These are phyloP conservation scores for Scaptomyza caliginosa DNA, from an alignment of 2,888 invertebrate species.

Conservation along the genomic window DNA sequence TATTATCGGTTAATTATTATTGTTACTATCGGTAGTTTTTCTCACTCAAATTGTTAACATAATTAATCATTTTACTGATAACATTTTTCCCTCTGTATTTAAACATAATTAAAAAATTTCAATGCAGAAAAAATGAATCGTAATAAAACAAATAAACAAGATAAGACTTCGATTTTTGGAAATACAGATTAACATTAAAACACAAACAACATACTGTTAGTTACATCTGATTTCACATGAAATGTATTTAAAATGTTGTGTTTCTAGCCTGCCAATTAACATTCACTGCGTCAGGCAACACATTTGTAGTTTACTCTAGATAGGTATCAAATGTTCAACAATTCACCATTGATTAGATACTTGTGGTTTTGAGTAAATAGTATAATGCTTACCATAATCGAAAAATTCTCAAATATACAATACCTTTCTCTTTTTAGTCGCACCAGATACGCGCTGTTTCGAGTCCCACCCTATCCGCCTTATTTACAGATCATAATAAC, in stretches of 20 bases:
- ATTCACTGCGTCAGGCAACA: not conserved
- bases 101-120: not conserved
- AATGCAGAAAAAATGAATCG: not conserved
- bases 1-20: slow-evolving; percentile 6
- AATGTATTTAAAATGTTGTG: not conserved
- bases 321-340: slow-evolving; percentile 5
- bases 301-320: not conserved
- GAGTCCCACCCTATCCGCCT: slow-evolving; percentile 82
- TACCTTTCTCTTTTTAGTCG: slow-evolving; percentile 60
- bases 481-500: slow-evolving; percentile 6
- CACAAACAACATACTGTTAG: slow-evolving; percentile 3
- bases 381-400: slow-evolving; percentile 10
- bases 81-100: not conserved
- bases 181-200: not conserved
- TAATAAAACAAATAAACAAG: slow-evolving; percentile 11
- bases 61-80: slow-evolving; percentile 1
- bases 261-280: not conserved
- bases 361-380: slow-evolving; percentile 48
- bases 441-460: slow-evolving; percentile 84
- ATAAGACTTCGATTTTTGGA: slow-evolving; percentile 39
- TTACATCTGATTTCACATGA: not conserved
- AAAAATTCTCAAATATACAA: not conserved
- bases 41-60: not conserved
- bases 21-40: not conserved
- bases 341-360: slow-evolving; percentile 31